Percentiles rank a stretch among this genome's conserved stretches.
Conservation (phyloP, 1,140 invertebrate species). For the honey bee (Apis mellifera) region DNA sequence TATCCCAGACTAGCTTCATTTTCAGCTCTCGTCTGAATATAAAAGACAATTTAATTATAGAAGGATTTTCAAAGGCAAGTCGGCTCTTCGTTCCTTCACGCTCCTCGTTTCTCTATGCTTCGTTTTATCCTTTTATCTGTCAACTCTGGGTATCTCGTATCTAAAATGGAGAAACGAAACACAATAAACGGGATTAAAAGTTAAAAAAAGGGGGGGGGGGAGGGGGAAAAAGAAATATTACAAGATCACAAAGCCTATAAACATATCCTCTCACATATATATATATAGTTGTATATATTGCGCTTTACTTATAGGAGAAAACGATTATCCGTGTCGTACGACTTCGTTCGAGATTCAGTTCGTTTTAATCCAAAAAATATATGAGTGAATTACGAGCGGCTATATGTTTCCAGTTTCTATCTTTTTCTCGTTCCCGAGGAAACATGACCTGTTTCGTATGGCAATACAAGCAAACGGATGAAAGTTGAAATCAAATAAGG, state of each 20-base stretch:
- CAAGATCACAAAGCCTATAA: background rate
- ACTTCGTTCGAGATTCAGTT: no score
- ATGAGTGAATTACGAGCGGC: no score
- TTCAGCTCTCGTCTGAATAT: conserved; percentile 69
- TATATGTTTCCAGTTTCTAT: no score
- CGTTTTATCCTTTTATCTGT: conserved; percentile 30
- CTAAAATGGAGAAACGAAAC: conserved; percentile 8
- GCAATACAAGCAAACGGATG: background rate
- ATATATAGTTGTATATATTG: background rate
- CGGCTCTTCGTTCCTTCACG: conserved; percentile 5
- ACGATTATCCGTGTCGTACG: no score
- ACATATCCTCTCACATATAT: no score
- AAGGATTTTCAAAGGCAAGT: conserved; percentile 66
- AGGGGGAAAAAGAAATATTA: background rate
- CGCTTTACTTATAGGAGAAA: background rate
- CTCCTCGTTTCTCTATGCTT: conserved; percentile 23
- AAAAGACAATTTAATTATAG: conserved; percentile 77
- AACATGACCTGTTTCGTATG: no score
- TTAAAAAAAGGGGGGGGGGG: background rate
- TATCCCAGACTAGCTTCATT: conserved; percentile 66
- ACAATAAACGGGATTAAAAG: conserved; percentile 10
- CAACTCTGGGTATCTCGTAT: conserved; percentile 30
- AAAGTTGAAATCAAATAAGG: background rate
- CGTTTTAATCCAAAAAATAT: no score
- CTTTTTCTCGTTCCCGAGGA: no score